A percentile compares a stretch with the other conserved stretches of the same genome.
Conservation (phyloP, 2,888 invertebrate species). For the Hermaeophaga mercurialis region DNA sequence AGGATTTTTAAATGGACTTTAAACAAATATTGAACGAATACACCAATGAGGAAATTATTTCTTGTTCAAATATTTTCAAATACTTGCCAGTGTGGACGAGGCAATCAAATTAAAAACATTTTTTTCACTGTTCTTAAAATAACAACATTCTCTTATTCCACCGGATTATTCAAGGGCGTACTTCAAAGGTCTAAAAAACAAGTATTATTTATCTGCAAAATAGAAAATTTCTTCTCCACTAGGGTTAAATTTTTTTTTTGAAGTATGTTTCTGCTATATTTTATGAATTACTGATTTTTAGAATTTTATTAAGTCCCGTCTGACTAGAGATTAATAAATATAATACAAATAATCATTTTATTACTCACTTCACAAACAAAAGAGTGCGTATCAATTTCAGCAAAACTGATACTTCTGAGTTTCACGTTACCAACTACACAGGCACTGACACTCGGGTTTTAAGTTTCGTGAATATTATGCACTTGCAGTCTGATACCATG, state of each 20-base stretch:
- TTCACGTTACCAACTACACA: conserved; percentile 17
- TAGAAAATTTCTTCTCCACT: too few relatives aligned
- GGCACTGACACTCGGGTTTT: conserved; percentile 23
- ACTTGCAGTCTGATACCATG: conserved; percentile 29
- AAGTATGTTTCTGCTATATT: too few relatives aligned
- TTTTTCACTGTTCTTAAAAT: conserved; percentile 15
- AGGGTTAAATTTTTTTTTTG: too few relatives aligned
- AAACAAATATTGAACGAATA: conserved; percentile 47
- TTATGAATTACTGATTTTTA: too few relatives aligned
- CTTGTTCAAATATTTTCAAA: conserved; percentile 33
- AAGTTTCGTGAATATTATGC: conserved; percentile 28
- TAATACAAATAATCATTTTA: conserved; percentile 5
- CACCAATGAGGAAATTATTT: conserved; percentile 29
- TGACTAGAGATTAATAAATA: too few relatives aligned
- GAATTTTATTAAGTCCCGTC: too few relatives aligned
- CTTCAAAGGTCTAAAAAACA: too few relatives aligned
- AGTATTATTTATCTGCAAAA: too few relatives aligned
- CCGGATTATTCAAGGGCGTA: too few relatives aligned
- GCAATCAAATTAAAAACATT: conserved; percentile 20
- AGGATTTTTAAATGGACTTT: conserved; percentile 48
- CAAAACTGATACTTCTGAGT: conserved; percentile 24
- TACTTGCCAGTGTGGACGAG: conserved; percentile 25
- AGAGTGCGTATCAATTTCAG: conserved; percentile 28
- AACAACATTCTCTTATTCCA: neutral
- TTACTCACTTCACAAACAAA: conserved; percentile 17